Conservation (phyloP, 2,797 vertebrate genomes). For the Allobates femoralis region DNA sequence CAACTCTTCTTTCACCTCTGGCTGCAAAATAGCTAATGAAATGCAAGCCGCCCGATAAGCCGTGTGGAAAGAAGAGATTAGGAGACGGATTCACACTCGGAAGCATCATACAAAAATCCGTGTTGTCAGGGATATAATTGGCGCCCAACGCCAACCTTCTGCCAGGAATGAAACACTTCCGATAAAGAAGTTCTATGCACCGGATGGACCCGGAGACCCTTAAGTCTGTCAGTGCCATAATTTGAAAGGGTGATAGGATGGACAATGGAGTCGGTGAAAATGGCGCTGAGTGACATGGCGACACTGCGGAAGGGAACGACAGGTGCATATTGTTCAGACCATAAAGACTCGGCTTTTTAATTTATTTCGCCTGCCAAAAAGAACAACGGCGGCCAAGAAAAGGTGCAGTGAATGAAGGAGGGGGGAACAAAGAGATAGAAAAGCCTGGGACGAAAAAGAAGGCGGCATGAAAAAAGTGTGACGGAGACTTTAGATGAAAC, state of each 20-base stretch:
- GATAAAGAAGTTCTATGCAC: conserved; percentile 34
- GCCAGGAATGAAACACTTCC: conserved; percentile 47
- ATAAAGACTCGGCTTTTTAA: conserved; percentile 27
- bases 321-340: conserved; percentile 8
- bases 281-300: conserved; percentile 9
- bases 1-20: conserved; percentile 52
- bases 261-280: conserved; percentile 8
- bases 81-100: conserved; percentile 17
- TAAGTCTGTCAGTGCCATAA: conserved; percentile 20
- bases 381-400: neutral
- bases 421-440: neutral
- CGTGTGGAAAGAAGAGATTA: conserved; percentile 38
- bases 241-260: conserved; percentile 11
- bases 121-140: conserved; percentile 62
- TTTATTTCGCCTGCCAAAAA: conserved; percentile 37
- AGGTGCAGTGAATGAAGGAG: neutral
- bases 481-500: neutral
- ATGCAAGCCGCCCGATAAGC: conserved; percentile 52
- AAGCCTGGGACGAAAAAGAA: neutral
- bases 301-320: neutral
- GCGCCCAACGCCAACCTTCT: conserved; percentile 50
- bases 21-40: conserved; percentile 45
- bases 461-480: neutral
- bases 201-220: conserved; percentile 37
- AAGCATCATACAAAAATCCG: conserved; percentile 48